Evolutionary conservation across 2,888 invertebrate species (phyloP).

Genomic region (Drepanosiphum platanoidis): DNA sequence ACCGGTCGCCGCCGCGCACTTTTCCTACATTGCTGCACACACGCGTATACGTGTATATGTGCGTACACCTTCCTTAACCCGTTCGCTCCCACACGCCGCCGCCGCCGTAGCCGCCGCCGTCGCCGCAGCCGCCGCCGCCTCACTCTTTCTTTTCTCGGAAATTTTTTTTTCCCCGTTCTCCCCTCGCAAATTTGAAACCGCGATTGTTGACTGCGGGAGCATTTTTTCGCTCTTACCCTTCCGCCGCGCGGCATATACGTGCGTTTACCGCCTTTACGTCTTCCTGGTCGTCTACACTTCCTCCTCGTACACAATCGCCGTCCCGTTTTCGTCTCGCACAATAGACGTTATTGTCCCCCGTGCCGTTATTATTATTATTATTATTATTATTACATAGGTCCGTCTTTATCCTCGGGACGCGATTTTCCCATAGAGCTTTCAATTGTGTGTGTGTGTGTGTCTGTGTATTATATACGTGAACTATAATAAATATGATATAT

Average conservation of each 20-base stretch:
- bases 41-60: not conserved
- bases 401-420: conserved; percentile 1
- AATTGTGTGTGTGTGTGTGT: not conserved
- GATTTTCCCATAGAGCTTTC: conserved; percentile 45
- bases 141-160: not conserved
- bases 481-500: not conserved
- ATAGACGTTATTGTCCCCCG: conserved; percentile 33
- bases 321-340: conserved; percentile 20
- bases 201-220: conserved; percentile 57
- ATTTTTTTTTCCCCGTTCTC: conserved; percentile 22
- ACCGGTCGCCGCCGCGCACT: conserved; percentile 46
- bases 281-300: not conserved
- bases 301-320: no score
- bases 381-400: not conserved
- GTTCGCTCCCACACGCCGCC: conserved; percentile 33
- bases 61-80: conserved; percentile 26
- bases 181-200: conserved; percentile 55
- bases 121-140: not conserved
- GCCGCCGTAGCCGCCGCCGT: not conserved
- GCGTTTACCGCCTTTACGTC: not conserved
- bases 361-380: conserved; percentile 29
- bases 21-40: conserved; percentile 30
- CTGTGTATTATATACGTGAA: not conserved
- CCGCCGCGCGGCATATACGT: not conserved
- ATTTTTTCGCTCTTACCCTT: conserved; percentile 38